Base-by-base conservation (phyloP, 2,888 invertebrate species). In the Agrotis exclamationis region DNA sequence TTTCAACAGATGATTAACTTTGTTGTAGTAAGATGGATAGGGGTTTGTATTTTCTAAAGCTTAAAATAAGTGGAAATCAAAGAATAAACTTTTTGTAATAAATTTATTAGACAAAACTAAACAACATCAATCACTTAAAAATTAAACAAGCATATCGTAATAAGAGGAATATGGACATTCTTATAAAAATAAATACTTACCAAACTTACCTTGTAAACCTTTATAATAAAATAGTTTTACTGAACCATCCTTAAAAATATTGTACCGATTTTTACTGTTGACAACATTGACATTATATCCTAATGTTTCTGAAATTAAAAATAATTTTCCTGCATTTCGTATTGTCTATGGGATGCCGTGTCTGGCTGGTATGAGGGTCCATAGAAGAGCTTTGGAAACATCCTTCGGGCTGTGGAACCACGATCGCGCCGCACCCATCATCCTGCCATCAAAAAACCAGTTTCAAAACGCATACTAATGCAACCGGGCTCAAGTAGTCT, bases 341-440 rank as follows among this genome's bases (percentile, higher is more conserved):
- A 22, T 18, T 57, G 0, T 50, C 56, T 70, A 68, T 80, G 84
- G 92, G 83, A 93, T 93, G 62, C 95, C 95, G 68, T 92, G 93
- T 18, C 95, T 79, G 13, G 94, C 91, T 3, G 96, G 95, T 63
- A 93, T 87, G 39, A 95, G 84, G 22, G 91, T 83, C 95, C 95
- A 95, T 73, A 95, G 56, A 54, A 95, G 76, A 3, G 93, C 94
- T 47, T 93, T 92, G 0, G 92, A 91, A 24, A 94, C 79, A 2
- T 93, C 88, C 75, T 90, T 80, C 2, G 93, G 94, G 44, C 85
- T 87, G 1, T 90, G 88, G 63, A 93, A 79, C 92, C 92, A 93
- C 2, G 89, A 87, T 2, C 92, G 88, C 13, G 93, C 92, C 14
- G 89, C 89, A 22, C 93, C 93, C 72, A 93, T 63, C 88, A 94